Percentiles rank a stretch among this genome's conserved stretches.
Conservation (phyloP, 1,140 invertebrate species). For the Nymphalis io region DNA sequence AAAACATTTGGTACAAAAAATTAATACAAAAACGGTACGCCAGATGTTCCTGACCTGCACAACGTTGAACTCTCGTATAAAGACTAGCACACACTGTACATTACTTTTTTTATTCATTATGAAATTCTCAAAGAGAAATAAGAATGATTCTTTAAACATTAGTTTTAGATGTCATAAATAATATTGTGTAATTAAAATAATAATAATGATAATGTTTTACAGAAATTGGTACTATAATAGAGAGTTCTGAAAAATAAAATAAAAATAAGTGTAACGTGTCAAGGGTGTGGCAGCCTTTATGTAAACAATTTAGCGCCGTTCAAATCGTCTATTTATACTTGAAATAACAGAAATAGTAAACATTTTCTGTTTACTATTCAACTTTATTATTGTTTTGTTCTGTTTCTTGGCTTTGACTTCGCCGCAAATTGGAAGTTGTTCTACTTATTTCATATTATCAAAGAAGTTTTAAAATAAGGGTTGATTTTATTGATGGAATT, state of each 20-base stretch:
- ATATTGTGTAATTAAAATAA: too few relatives aligned
- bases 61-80: constrained; percentile 20
- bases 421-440: constrained; percentile 33
- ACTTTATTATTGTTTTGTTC: constrained; percentile 32
- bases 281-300: constrained; percentile 16
- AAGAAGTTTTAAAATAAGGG: constrained; percentile 17
- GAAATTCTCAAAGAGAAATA: neutral
- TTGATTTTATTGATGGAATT: neutral
- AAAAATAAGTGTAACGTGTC: too few relatives aligned
- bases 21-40: constrained; percentile 37
- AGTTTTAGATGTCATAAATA: too few relatives aligned
- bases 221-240: too few relatives aligned
- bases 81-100: constrained; percentile 14
- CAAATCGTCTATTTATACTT: constrained; percentile 36
- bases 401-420: constrained; percentile 36
- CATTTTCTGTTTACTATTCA: constrained; percentile 58
- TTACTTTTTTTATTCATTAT: neutral
- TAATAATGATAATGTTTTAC: too few relatives aligned
- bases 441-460: constrained; percentile 27
- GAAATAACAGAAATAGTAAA: constrained; percentile 52
- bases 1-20: constrained; percentile 38
- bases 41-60: constrained; percentile 43
- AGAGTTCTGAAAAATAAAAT: too few relatives aligned
- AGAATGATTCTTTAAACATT: neutral
- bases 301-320: constrained; percentile 36